Evolutionary conservation across 2,113 vertebrate genomes (phyloP), one percentile per base, ranked within the genome.

Genomic region (Cyphomyrus plagiostoma): DNA sequence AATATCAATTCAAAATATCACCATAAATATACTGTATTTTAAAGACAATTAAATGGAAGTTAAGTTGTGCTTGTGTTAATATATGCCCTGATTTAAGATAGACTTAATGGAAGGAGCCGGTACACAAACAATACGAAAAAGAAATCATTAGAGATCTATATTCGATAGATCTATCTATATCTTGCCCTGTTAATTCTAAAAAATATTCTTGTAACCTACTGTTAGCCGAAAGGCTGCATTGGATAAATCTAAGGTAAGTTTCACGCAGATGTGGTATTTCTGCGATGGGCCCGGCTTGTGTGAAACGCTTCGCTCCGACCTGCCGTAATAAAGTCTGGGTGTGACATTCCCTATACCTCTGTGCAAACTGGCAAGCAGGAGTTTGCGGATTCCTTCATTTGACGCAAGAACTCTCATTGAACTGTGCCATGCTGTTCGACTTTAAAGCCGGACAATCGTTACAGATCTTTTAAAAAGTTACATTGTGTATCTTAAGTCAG

Each of bases 321-420:
- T 26, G 9, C 62, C 62, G 8, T 13, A 13, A 11, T 11, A 2
- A 26, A 70, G 26, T 26, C 62, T 30, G 62, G 9, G 9, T 70
- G 94, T 93, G 92, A 95, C 88, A 95, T 94, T 92, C 93, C 93
- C 90, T 92, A 93, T 92, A 35, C 91, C 89, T 90, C 90, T 93
- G 93, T 89, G 90, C 62, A 91, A 84, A 90, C 91, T 70, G 89
- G 19, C 90, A 86, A 19, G 87, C 82, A 45, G 88, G 53, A 88
- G 52, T 85, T 74, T 8, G 56, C 39, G 87, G 26, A 90, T 83
- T 92, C 88, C 85, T 80, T 85, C 70, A 77, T 87, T 42, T 89
- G 62, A 89, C 48, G 77, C 52, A 35, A 83, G n/a, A 88, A 86
- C 39, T 52, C 35, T 50, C 58, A 50, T 49, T 74, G 39, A 89